These are phyloP conservation scores for Reinhardtius hippoglossoides DNA, from an alignment of 2,113 vertebrate genomes.

Conservation along the genomic window DNA sequence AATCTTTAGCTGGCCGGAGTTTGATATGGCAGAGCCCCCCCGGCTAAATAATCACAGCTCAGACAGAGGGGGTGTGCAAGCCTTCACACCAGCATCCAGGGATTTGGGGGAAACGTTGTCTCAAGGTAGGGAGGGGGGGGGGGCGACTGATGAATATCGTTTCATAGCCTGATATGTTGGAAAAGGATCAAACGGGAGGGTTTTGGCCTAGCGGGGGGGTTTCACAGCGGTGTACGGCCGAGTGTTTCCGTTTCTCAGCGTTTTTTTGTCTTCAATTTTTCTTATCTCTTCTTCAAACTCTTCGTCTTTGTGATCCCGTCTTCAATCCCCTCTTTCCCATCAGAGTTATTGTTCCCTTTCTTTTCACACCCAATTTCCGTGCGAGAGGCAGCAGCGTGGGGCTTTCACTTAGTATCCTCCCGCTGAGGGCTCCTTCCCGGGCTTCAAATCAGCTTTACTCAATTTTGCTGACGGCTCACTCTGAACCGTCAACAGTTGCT, in stretches of 20 bases:
- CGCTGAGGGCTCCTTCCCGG: constrained; percentile 49
- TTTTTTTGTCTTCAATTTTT: constrained; percentile 45
- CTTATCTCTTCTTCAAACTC: constrained; percentile 56
- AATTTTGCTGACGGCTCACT: constrained; percentile 60
- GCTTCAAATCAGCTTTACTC: constrained; percentile 63
- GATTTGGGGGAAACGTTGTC: constrained; percentile 66
- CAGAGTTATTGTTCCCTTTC: constrained; percentile 53
- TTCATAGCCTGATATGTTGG: constrained; percentile 55
- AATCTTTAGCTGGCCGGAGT: constrained; percentile 47
- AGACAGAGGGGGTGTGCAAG: constrained; percentile 23
- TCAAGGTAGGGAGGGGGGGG: constrained; percentile 24
- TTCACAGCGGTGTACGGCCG: constrained; percentile 36
- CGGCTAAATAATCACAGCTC: constrained; percentile 62
- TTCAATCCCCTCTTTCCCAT: constrained; percentile 46
- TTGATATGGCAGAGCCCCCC: constrained; percentile 55
- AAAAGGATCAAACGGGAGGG: constrained; percentile 64
- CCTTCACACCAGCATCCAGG: constrained; percentile 56
- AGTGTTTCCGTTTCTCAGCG: constrained; percentile 42
- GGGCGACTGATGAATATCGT: constrained; percentile 33
- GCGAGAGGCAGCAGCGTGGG: constrained; percentile 22
- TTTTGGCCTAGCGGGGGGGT: constrained; percentile 55
- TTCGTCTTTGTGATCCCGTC: constrained; percentile 54
- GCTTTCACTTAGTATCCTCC: constrained; percentile 42
- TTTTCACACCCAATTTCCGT: constrained; percentile 3
- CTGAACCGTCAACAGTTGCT: constrained; percentile 55